Evolutionary conservation across 2,113 vertebrate genomes (phyloP).

Genomic region (Desmodus rotundus): DNA sequence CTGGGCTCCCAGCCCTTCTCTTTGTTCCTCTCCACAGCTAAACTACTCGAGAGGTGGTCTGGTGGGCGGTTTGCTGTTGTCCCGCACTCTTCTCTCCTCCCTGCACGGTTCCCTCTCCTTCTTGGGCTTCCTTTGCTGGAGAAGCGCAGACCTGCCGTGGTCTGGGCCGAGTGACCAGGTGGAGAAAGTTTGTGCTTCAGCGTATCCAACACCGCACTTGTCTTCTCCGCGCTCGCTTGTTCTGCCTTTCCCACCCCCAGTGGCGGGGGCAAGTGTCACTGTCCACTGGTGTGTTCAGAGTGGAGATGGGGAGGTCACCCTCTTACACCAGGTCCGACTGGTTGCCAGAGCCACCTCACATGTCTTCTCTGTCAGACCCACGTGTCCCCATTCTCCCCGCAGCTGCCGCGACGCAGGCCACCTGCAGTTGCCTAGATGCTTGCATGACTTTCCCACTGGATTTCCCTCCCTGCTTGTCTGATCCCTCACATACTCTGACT

Average conservation of each 20-base stretch:
- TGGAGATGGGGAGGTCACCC: background rate
- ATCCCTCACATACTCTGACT: background rate
- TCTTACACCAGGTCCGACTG: background rate
- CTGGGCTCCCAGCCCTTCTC: background rate
- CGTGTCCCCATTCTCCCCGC: background rate
- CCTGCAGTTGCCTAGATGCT: background rate
- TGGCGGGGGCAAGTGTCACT: background rate
- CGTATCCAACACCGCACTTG: background rate
- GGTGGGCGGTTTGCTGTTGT: background rate
- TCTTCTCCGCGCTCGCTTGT: background rate
- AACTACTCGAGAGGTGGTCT: background rate
- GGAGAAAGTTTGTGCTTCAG: background rate
- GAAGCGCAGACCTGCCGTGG: background rate
- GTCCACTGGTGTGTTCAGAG: background rate
- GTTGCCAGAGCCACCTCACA: background rate
- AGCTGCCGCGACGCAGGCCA: background rate
- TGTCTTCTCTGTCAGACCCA: background rate
- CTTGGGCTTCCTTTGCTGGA: background rate
- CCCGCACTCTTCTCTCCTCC: background rate
- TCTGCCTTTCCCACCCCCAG: background rate
- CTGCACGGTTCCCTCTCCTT: background rate
- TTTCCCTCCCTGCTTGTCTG: background rate
- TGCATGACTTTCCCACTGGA: background rate
- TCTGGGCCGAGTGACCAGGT: background rate
- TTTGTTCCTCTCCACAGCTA: background rate